Base-by-base conservation (phyloP, 2,888 invertebrate species). In the Nowickia ferox region DNA sequence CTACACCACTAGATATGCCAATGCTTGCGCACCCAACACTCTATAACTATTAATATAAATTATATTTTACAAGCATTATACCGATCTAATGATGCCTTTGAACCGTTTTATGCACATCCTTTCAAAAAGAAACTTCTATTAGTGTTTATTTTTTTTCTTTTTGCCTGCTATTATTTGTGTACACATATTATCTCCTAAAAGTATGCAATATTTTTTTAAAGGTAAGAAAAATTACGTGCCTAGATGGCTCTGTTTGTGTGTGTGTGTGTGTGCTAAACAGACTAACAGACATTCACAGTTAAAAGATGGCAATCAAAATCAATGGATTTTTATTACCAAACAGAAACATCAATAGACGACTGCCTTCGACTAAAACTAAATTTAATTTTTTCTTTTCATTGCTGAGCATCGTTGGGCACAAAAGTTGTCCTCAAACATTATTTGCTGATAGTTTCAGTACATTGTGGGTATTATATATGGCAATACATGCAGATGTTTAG, bases 281-380 rank as follows among this genome's bases (percentile, higher is more conserved):
- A 51, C 38, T 17, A 46, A 44, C n/a, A 75, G 57, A 63, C 13
- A 72, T 57, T 63, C 61, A 71, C 44, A 55, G 57, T 65, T 71
- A 48, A 84, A 79, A 79, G 74, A 71, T 57, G 69, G 61, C 69
- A 79, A 71, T 84, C 74, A 65, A 84, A 84, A 79, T 65, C 55
- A 75, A 79, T 79, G 42, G 79, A 84, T 71, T 84, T 84, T 84
- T 84, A 79, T 79, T 71, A 53, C 69, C 63, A 57, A 79, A 79
- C 30, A 40, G 38, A 17, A 71, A 42, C 57, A 72, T 11, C 55
- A 38, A 38, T 53, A 51, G 55, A 51, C 40, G 55, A 51, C 22
- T 75, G n/a, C 19, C 38, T 30, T 55, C 48, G 19, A 15, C 15
- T 61, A 10, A 22, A 8, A 15, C 17, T 3, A 19, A 40, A 59